Conservation (phyloP, 1,140 invertebrate genomes). For the Zophobas morio region DNA sequence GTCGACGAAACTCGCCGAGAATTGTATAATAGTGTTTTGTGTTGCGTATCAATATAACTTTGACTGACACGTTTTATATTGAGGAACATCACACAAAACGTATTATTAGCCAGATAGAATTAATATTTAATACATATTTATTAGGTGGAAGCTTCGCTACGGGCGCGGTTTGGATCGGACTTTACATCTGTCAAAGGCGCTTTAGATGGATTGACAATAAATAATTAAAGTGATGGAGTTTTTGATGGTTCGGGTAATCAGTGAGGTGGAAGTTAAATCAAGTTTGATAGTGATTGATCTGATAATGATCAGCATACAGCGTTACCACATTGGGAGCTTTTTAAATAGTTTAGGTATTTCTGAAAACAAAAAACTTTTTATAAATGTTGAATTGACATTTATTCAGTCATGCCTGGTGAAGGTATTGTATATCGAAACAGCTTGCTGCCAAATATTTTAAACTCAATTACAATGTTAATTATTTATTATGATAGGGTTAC, state of each 20-base stretch:
- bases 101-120: slow-evolving; percentile 54
- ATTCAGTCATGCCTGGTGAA: too few relatives aligned
- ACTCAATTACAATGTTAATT: too few relatives aligned
- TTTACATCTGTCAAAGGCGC: slow-evolving; percentile 32
- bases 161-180: slow-evolving; percentile 14
- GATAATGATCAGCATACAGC: too few relatives aligned
- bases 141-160: slow-evolving; percentile 45
- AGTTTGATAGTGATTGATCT: too few relatives aligned
- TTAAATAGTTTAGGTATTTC: too few relatives aligned
- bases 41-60: slow-evolving; percentile 55
- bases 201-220: slow-evolving; percentile 33
- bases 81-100: slow-evolving; percentile 51
- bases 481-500: too few relatives aligned
- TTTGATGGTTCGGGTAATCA: background rate
- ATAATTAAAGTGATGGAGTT: background rate
- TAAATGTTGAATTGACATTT: too few relatives aligned
- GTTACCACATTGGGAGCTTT: too few relatives aligned
- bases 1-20: slow-evolving; percentile 2
- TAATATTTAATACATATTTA: slow-evolving; percentile 58
- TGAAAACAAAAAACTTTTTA: too few relatives aligned
- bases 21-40: slow-evolving; percentile 34
- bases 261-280: background rate
- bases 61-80: slow-evolving; percentile 56
- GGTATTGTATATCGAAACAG: too few relatives aligned
- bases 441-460: too few relatives aligned